Base-by-base conservation (phyloP, 2,888 invertebrate species). In the Drosophila longiperda region DNA sequence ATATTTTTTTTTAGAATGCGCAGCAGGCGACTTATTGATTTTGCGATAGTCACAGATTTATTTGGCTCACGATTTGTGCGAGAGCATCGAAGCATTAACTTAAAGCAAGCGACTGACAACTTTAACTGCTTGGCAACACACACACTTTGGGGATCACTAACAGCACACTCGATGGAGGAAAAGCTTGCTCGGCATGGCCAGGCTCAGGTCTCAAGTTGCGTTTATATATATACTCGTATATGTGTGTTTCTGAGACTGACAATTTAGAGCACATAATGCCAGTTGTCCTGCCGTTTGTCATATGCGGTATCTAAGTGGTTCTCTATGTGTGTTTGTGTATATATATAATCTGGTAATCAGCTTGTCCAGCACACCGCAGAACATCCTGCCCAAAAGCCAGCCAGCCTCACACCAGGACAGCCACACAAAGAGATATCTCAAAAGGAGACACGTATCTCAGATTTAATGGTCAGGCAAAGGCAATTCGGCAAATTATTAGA, bases 401-500 rank as follows among this genome's bases (percentile, higher is more conserved):
- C 29, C 17, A 23, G 12, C 23, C 45, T 48, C 4, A 48, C 48
- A 26, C 3, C 15, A 15, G 26, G 1, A 9, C 23, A 29, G 34
- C 55, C 54, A 32, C 66, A 45, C 15, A 23, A 8, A 45, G 23
- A 23, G 15, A 60, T 73, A 72, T 72, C 63, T 69, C 75, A 71
- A 48, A 67, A 54, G 62, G 62, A 66, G 76, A 87, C 90, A 88
- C 81, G 83, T 80, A 86, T 86, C 82, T 83, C 83, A 82, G 73
- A 86, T 83, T 90, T 84, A 88, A 84, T 83, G 91, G 84, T 80
- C 88, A 82, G 79, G 76, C 88, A 82, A 86, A 88, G 84, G 88
- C 91, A 91, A 91, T 90, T 90, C 90, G 80, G 84, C 78, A 91
- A 90, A 90, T 91, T 90, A 90, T 90, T 90, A 90, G 90, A 86